Evolutionary conservation across 1,140 invertebrate genomes (phyloP).

Genomic region (Polypedilum pembai): DNA sequence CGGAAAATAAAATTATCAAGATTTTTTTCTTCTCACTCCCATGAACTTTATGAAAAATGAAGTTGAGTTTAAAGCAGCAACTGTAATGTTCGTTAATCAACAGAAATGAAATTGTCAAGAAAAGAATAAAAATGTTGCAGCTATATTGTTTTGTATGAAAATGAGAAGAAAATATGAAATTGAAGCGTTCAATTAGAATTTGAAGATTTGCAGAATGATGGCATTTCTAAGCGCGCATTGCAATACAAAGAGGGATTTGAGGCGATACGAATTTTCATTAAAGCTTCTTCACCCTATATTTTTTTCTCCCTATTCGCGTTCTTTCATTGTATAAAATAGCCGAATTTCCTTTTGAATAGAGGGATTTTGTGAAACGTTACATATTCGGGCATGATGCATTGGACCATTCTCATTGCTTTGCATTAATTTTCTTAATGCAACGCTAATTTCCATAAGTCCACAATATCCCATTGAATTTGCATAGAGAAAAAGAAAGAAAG

Average conservation of each 20-base stretch:
- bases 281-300: no score
- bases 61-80: neutral
- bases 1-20: constrained; percentile 10
- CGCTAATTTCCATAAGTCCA: constrained; percentile 6
- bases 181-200: no score
- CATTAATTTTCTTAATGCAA: constrained; percentile 18
- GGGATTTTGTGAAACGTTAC: no score
- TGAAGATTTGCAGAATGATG: no score
- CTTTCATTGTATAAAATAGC: no score
- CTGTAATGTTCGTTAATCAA: constrained; percentile 20
- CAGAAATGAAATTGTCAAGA: neutral
- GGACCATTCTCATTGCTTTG: neutral
- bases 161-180: neutral
- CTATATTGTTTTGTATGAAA: neutral
- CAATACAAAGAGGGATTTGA: no score
- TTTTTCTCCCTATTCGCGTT: no score
- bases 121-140: neutral
- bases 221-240: no score
- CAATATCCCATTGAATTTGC: neutral
- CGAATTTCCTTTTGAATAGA: no score
- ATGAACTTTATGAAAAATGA: neutral
- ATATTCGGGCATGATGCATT: no score
- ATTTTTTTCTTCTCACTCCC: neutral
- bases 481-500: no score
- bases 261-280: no score